Base-by-base conservation (phyloP, 2,888 invertebrate genomes). In the Drosophila testacea region DNA sequence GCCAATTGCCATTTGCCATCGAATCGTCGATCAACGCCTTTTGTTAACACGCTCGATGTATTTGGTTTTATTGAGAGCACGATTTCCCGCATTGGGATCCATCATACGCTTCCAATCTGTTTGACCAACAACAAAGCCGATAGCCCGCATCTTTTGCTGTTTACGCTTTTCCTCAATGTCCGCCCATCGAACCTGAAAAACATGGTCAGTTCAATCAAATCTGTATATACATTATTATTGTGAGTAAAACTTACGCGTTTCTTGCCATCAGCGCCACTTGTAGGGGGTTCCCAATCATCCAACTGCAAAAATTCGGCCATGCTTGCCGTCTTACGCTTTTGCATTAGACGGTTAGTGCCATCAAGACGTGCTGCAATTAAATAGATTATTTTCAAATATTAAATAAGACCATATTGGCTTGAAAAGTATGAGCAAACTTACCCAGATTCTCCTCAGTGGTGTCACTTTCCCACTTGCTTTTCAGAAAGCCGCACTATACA, bases 71-170 rank as follows among this genome's bases (percentile, higher is more conserved):
- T 98, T 98, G 52, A 99, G 95, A 11, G 98, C 98, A 87, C 96
- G 95, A 88, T 96, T 95, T 4, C 98, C 98, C 92, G 95, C 96
- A 30, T 96, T 95, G 3, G 97, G 97, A 93, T 98, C 98, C 93
- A 97, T 97, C 96, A 98, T 98, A 79, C 98, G 94, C 75, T 96
- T 95, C 99, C 98, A 99, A 92, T 99, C 97, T 0, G 98, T 98
- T 90, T 98, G 98, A 0, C 99, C 98, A 68, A 99, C 98, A 56
- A 99, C 98, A 93, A 99, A 99, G 27, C 99, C 99, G 74, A 99
- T 96, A 30, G 97, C 98, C 56, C 98, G 95, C 95, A 98, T 96
- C 93, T 98, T 97, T 92, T 97, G 96, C 93, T 98, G 98, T 89
- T 96, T 94, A 88, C 96, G 96, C 90, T 96, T 94, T 93, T 98